Evolutionary conservation across 2,113 vertebrate genomes (phyloP), one percentile per base, ranked within the genome.

Genomic region (Grallaria varia): DNA sequence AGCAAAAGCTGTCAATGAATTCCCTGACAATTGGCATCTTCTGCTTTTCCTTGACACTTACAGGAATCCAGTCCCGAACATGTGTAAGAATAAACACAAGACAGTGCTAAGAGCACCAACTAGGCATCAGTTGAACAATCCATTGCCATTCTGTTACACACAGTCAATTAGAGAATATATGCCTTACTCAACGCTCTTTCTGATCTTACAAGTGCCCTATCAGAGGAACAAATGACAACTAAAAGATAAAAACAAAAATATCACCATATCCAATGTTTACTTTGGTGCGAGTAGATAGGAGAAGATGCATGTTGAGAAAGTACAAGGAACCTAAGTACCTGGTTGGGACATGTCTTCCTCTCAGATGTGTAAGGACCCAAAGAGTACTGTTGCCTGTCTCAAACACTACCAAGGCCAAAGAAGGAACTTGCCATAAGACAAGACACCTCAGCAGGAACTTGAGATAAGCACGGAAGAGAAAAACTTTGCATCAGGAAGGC

Each of bases 11-110:
- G 13, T 22, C 39, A 44, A 2, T 49, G 11, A 81, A 39, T 15
- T 69, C 27, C 47, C 6, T 81, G n/a, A 68, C 24, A 63, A 12
- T 4, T 49, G n/a, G 0, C 16, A 68, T 17, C 39, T 68, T 59
- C 58, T 53, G 30, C 30, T 37, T 18, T 59, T 82, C 8, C 22
- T n/a, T 23, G 8, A 50, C 24, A 59, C 0, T 0, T 25, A 85
- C 16, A 82, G 18, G 31, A 82, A 74, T 40, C 24, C 2, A 28
- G 24, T 68, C n/a, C 18, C 30, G 13, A 55, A 63, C 3, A 16
- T 0, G 0, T 22, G 24, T 42, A 33, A 84, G 45, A 72, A 52
- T 3, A 85, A 39, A 55, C 18, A 23, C 14, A 30, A 63, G 64
- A 73, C 21, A 63, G 27, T 8, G 14, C 4, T n/a, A 31, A 19